These are phyloP conservation scores for Cavia porcellus DNA, from an alignment of 2,113 vertebrate species.

Conservation along the genomic window DNA sequence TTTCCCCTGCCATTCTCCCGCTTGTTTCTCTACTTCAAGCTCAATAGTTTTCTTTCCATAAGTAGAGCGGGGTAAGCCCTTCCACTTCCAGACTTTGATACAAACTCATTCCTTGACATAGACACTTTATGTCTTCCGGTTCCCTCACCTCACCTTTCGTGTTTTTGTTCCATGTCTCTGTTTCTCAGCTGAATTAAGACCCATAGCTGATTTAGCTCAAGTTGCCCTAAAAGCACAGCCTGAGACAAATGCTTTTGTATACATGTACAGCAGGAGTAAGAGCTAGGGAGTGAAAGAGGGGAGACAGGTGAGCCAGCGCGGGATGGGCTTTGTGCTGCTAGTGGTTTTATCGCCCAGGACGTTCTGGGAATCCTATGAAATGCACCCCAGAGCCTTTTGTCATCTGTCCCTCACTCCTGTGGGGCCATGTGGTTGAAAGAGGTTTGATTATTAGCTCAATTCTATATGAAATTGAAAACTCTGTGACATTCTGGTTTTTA, in stretches of 20 bases:
- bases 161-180: background rate
- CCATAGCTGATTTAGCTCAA: background rate
- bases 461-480: background rate
- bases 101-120: background rate
- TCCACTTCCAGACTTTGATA: background rate
- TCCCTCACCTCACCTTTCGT: background rate
- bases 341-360: background rate
- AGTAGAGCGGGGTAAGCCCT: background rate
- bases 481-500: background rate
- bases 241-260: background rate
- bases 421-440: background rate
- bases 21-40: background rate
- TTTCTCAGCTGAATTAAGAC: background rate
- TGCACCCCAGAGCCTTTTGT: background rate
- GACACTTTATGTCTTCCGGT: background rate
- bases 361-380: background rate
- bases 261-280: background rate
- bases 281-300: background rate
- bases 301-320: background rate
- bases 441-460: background rate
- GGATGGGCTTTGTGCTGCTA: background rate
- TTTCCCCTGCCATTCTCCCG: background rate
- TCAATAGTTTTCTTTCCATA: background rate
- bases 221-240: background rate
- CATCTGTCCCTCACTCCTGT: background rate